Base-by-base conservation (phyloP, 2,797 vertebrate species). In the Diplodus sargus region DNA sequence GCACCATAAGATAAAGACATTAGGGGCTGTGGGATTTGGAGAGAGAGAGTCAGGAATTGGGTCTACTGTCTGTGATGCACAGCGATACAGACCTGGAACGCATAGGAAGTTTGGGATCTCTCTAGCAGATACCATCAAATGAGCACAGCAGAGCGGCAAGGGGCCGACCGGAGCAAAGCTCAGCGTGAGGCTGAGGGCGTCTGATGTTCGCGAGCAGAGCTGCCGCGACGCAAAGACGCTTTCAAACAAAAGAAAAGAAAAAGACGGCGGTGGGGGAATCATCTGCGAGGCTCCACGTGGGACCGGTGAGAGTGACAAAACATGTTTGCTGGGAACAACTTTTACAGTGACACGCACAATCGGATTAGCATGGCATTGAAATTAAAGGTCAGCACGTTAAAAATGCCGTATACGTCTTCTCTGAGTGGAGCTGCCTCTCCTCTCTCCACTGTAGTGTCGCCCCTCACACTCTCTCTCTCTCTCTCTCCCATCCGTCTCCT, bases 1-100 rank as follows among this genome's bases (percentile, higher is more conserved):
- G 47, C 85, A 65, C 73, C 84, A 84, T 75, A 81, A 90, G 87
- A 91, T 87, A 88, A 89, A 91, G 82, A 90, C 90, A 85, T 91
- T 68, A 89, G 78, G 90, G 89, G 84, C 84, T 59, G 15, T 78
- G 90, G 90, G 93, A 91, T 87, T 92, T 90, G 75, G 28, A 28
- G 77, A 81, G 77, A 81, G 63, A 23, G 70, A 79, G 82, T 74
- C 75, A 68, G 61, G 70, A 81, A 63, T 58, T 34, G 78, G 82
- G 73, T 78, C 60, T 39, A 53, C 51, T 39, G 56, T 67, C 67
- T 62, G 72, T 45, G 82, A 85, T 78, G 52, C 68, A 20, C 66
- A 18, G 47, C 18, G 81, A 86, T 86, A 89, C 75, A 80, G 81
- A 77, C 73, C 69, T 49, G 65, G 78, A 71, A 70, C 63, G 49